Conservation (phyloP, 2,888 invertebrate genomes). For the Hydroisotoma schaefferi region DNA sequence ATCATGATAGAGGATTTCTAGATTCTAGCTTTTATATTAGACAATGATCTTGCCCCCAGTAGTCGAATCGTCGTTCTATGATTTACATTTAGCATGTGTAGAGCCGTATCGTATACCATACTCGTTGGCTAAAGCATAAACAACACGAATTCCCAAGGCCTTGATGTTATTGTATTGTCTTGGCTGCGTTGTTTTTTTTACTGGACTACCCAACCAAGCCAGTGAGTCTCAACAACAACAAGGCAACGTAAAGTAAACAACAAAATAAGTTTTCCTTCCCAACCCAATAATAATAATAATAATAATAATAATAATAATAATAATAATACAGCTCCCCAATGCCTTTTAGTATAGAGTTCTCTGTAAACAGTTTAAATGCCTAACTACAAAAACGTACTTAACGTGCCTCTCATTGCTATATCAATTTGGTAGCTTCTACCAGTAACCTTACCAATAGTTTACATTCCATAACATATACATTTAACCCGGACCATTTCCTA, state of each 20-base stretch:
- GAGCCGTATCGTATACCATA: conserved; percentile 23
- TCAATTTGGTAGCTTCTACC: too few relatives aligned
- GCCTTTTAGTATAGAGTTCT: too few relatives aligned
- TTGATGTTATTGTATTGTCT: conserved; percentile 45
- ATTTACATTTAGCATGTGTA: conserved; percentile 36
- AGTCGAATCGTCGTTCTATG: conserved; percentile 14
- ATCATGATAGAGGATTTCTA: too few relatives aligned
- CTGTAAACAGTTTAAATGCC: too few relatives aligned
- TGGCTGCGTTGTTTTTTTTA: conserved; percentile 16
- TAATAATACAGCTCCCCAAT: too few relatives aligned
- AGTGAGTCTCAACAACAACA: conserved; percentile 7
- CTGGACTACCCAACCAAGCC: conserved; percentile 11
- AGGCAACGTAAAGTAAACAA: conserved; percentile 17
- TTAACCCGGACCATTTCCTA: too few relatives aligned
- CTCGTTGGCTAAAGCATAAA: conserved; percentile 40
- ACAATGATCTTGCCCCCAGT: not conserved
- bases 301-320: too few relatives aligned
- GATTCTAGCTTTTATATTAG: too few relatives aligned
- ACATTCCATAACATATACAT: too few relatives aligned
- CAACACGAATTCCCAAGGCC: conserved; percentile 47
- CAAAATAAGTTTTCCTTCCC: conserved; percentile 13
- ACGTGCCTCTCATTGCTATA: too few relatives aligned
- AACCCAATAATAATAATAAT: conserved; percentile 6
- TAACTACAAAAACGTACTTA: too few relatives aligned
- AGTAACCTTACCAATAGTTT: too few relatives aligned